Conservation (phyloP, 2,888 invertebrate genomes). For the Rhorus exstirpatorius region DNA sequence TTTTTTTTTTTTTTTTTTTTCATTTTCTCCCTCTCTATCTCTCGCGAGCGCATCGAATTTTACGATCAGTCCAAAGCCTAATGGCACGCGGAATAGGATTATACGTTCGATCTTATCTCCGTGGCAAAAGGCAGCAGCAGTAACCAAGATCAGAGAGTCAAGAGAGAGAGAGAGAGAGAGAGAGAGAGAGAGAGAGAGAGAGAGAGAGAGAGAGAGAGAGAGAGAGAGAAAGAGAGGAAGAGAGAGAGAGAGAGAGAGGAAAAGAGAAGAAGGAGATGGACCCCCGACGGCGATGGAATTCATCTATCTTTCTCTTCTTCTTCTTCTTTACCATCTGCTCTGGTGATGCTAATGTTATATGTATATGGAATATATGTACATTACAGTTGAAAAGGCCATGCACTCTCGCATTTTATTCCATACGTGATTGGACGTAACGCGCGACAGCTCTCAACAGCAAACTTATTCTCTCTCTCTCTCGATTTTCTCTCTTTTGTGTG, state of each 20-base stretch:
- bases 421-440: slow-evolving; percentile 67
- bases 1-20: neutral
- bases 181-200: slow-evolving; percentile 38
- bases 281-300: slow-evolving; percentile 68
- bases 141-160: slow-evolving; percentile 45
- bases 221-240: slow-evolving; percentile 35
- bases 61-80: slow-evolving; percentile 71
- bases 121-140: slow-evolving; percentile 60
- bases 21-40: slow-evolving; percentile 8
- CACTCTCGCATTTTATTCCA: slow-evolving; percentile 58
- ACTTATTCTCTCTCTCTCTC: slow-evolving; percentile 44
- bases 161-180: slow-evolving; percentile 35
- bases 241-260: slow-evolving; percentile 32
- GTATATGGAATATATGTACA: slow-evolving; percentile 16
- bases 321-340: neutral
- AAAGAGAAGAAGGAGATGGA: slow-evolving; percentile 47
- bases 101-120: slow-evolving; percentile 73
- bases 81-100: slow-evolving; percentile 74
- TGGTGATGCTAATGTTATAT: slow-evolving; percentile 9
- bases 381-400: slow-evolving; percentile 43
- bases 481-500: slow-evolving; percentile 42
- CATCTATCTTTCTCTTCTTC: slow-evolving; percentile 39
- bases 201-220: slow-evolving; percentile 47
- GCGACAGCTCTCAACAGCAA: slow-evolving; percentile 67
- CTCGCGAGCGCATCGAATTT: slow-evolving; percentile 69